Base-by-base conservation (phyloP, 1,140 invertebrate species). In the Sarcophaga peregrina region DNA sequence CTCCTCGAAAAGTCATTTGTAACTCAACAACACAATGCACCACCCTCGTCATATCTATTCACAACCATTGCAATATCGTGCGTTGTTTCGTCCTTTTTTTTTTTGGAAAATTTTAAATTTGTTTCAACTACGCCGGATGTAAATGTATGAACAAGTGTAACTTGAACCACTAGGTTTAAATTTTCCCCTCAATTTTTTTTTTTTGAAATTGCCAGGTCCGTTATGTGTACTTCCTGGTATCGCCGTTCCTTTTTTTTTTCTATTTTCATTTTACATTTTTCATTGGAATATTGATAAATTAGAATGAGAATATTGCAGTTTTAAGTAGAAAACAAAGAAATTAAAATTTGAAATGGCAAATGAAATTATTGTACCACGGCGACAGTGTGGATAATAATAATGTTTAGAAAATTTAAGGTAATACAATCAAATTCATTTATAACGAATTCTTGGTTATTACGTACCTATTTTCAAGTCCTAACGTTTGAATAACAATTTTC, bases 201-300 rank as follows among this genome's bases (percentile, higher is more conserved):
- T 37, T 25, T 17, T 17, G 9, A 20, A 68, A 68, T 68, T 17
- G 6, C 46, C 75, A 52, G 75, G 47, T 78, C 47, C 52, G 50
- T 78, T 78, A 47, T 78, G 47, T 47, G 75, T 52, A 78, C 75
- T 78, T 78, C 75, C 75, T 78, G 75, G 17, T 13, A 46, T 2
- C 15, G 54, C 0, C n/a, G 15, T 58, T 58, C n/a, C 0, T 6
- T 58, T 58, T 58, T 6, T 58, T 58, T n/a, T 58, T 3, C 17
- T 68, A 20, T 20, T 20, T 68, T 20, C 20, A 20, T 68, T 68
- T 4, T 68, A 8, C n/a, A 1, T 68, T n/a, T 20, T 68, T 48
- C n/a, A 5, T 76, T 17, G 6, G 75, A 78, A 20, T 78, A 78
- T 78, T 78, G 75, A 78, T 78, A 17, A 68, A 37, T 37, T 37